Evolutionary conservation across 2,888 invertebrate species (phyloP), one percentile per base, ranked within the genome.

Genomic region (Rhingia rostrata): DNA sequence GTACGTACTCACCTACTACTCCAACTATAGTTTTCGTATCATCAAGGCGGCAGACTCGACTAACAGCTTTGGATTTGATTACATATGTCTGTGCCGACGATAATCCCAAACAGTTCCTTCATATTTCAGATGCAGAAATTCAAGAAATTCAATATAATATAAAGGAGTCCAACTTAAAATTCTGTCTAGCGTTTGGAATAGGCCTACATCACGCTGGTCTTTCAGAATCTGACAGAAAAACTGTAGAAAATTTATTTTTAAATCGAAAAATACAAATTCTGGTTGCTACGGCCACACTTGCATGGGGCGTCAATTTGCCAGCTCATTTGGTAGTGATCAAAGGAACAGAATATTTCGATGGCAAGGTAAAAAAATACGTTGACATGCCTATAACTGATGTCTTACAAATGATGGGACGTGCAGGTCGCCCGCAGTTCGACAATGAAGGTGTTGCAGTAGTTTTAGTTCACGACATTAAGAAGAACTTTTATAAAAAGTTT

Each of bases 301-400:
- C 99, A 0, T 99, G 99, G 99, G 99, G 99, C 41, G 99, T 99
- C 6, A 99, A 99, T 92, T 96, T 99, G 90, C 99, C 99, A 1
- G 99, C 99, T 0, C 99, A 99, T 92, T 92, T 99, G 61, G 99
- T 99, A 0, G 96, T 99, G n/a, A 95, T 99, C 87, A 99, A 99
- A 91, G 98, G 99, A 77, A 99, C 99, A 0, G 99, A 99, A 91
- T 99, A 97, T 91, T 99, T 96, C 90, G 99, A 99, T 91, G 99
- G 98, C 0, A 99, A 99, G 91, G 95, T 95, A 35, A 97, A 97
- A 90, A 94, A 98, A 87, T 99, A 99, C 91, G 97, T 99, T 7
- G 99, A 99, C 90, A 99, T 99, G 96, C 99, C 99, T 0, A 99
- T 99, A 61, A 99, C 99, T 0, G 99, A 99, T 92, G 99, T 99